Conservation (phyloP, 2,888 invertebrate genomes). For the Cheilosia pagana region DNA sequence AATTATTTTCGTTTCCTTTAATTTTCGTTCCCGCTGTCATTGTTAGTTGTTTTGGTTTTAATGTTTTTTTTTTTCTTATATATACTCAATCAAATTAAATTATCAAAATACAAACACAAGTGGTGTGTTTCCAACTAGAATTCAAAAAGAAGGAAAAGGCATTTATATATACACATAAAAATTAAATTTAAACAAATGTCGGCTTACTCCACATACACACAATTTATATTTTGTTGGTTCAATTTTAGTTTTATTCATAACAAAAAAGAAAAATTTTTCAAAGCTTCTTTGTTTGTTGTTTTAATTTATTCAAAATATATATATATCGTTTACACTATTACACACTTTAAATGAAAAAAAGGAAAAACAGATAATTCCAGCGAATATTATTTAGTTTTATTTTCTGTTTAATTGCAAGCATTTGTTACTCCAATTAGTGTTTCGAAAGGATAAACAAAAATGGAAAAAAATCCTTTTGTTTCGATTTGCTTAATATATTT, state of each 20-base stretch:
- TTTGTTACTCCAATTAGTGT: constrained; percentile 71
- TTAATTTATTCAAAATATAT: constrained; percentile 13
- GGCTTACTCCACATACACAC: constrained; percentile 45
- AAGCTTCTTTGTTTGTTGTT: constrained; percentile 43
- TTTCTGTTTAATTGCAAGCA: constrained; percentile 66
- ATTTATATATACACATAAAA: constrained; percentile 6
- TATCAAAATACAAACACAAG: constrained; percentile 51
- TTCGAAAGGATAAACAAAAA: constrained; percentile 51
- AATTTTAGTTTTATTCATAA: constrained; percentile 11
- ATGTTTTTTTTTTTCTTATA: constrained; percentile 57
- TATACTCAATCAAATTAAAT: constrained; percentile 27
- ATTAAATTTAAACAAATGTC: constrained; percentile 17
- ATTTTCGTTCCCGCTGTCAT: constrained; percentile 61
- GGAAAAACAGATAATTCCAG: constrained; percentile 46
- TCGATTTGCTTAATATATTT: constrained; percentile 58
- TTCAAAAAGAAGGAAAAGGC: not conserved
- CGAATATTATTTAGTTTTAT: constrained; percentile 29
- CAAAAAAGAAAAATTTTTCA: not conserved
- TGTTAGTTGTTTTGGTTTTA: constrained; percentile 73
- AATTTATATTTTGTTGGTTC: constrained; percentile 20
- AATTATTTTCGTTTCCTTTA: constrained; percentile 28
- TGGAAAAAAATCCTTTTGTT: constrained; percentile 41
- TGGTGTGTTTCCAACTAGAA: constrained; percentile 62
- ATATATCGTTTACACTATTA: constrained; percentile 30
- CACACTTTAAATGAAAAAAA: constrained; percentile 36